Evolutionary conservation across 2,113 vertebrate species (phyloP), one percentile per base, ranked within the genome.

Genomic region (Phoxinus phoxinus): DNA sequence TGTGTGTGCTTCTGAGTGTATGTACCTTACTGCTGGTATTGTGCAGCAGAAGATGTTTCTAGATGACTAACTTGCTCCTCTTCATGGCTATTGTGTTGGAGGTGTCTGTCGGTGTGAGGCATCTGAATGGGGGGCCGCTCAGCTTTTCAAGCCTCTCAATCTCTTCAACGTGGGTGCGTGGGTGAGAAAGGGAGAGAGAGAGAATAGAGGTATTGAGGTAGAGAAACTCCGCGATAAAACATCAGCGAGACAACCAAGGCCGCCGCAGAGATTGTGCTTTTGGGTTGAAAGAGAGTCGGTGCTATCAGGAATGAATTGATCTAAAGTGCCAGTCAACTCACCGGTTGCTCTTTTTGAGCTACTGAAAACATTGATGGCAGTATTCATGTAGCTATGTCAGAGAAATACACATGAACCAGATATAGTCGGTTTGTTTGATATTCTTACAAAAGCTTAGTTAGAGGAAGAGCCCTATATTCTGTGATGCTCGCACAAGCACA

Each of bases 21-120:
- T 69, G 84, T 82, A 81, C 73, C 51, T 81, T 61, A 86, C 81
- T 53, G 84, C 41, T 61, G 44, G 84, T 79, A 74, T 81, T 79
- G 67, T n/a, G 67, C 73, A 73, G 84, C 41, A 19, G 75, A 87
- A 72, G 53, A 65, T 65, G 58, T 87, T 83, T 85, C 32, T 58
- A 35, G 77, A 79, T 87, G 87, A 87, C 84, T 86, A 86, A 87
- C 67, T 35, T 35, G 2, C 30, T 32, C 59, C 85, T 90, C 65
- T 79, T 81, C 37, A 15, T n/a, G 46, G 63, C 79, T 73, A 86
- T 88, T 87, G 82, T 56, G 58, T 63, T 56, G 73, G 76, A 85
- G 82, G 71, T 81, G 59, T 84, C 51, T 46, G 59, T 10, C 32
- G 56, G 76, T 84, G 72, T 44, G 32, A 89, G 77, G 23, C 41